Conservation (phyloP, 2,888 invertebrate genomes). For the Pseudococcus longispinus region DNA sequence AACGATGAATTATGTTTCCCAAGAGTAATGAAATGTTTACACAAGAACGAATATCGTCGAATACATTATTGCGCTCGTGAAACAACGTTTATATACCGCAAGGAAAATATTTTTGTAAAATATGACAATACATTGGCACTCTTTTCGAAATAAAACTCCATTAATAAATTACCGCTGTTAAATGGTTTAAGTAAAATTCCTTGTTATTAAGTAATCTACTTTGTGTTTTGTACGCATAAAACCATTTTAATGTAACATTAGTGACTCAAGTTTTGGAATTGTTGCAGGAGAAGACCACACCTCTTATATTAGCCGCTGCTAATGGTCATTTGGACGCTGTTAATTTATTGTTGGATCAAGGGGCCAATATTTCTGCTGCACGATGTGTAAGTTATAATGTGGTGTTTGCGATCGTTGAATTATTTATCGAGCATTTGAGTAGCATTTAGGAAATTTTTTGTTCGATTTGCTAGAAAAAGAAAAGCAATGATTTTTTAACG, state of each 20-base stretch:
- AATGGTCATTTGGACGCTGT: conserved; percentile 90
- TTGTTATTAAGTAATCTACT: conserved; percentile 58
- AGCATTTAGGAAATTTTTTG: no score
- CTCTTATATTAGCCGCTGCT: conserved; percentile 88
- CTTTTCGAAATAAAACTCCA: not conserved
- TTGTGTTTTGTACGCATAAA: not conserved
- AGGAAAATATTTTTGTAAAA: conserved; percentile 16
- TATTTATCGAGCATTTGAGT: no score
- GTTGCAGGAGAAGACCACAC: conserved; percentile 91
- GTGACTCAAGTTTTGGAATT: not conserved
- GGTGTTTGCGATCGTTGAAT: no score
- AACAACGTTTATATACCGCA: not conserved
- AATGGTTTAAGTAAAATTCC: not conserved
- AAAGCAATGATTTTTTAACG: no score
- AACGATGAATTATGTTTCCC: not conserved
- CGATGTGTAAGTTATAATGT: conserved; percentile 72
- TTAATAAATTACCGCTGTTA: not conserved
- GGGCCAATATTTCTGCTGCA: conserved; percentile 85
- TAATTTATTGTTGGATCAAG: conserved; percentile 84
- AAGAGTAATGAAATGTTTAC: not conserved
- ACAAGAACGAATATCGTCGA: not conserved
- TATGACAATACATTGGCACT: not conserved
- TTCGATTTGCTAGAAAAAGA: no score
- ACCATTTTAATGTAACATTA: not conserved
- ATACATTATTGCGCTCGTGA: not conserved